Base-by-base conservation (phyloP, 2,888 invertebrate species). In the Epicampocera succincta region DNA sequence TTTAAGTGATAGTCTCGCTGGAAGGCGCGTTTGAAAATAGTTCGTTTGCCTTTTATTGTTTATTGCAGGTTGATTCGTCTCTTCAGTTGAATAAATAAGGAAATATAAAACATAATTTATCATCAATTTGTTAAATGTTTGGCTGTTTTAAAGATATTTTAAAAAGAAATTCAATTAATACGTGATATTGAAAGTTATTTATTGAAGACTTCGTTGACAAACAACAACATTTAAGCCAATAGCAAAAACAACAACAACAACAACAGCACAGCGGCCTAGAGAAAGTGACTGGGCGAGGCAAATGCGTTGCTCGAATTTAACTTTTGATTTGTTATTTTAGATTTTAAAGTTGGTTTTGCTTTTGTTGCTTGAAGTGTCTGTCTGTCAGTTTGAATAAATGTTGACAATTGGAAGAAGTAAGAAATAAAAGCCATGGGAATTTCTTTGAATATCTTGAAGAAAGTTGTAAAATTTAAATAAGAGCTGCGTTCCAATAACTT, bases 251-350 rank as follows among this genome's bases (percentile, higher is more conserved):
- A 8, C 48, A 73, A 13, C 38, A 48, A 8, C 48, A 73, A 13
- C 38, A 48, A 17, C 33, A 56, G 13, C 3, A 21, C 1, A 48
- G 25, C 40, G 19, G 33, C n/a, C 42, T 29, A 56, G 82, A 78
- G 75, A 77, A 71, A 78, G 68, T 61, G 61, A 61, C 66, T 61
- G 29, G 71, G 75, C 46, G 66, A 72, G 80, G 72, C 71, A 61
- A 54, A 72, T 78, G 52, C 46, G 65, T 68, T 75, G 72, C 71
- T 72, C 72, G 66, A 72, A 21, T 61, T 61, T 61, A 29, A 42
- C 21, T 61, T 42, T 66, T 52, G 25, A 25, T 52, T 52, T 50
- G 21, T 12, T 50, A 12, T 25, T 52, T 17, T n/a, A 50, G 21
- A 50, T 25, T 4, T 33, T 33, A 3, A 25, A 25, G 5, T 33